Conservation (phyloP, 2,888 invertebrate species). For the Drosophila diplacantha region DNA sequence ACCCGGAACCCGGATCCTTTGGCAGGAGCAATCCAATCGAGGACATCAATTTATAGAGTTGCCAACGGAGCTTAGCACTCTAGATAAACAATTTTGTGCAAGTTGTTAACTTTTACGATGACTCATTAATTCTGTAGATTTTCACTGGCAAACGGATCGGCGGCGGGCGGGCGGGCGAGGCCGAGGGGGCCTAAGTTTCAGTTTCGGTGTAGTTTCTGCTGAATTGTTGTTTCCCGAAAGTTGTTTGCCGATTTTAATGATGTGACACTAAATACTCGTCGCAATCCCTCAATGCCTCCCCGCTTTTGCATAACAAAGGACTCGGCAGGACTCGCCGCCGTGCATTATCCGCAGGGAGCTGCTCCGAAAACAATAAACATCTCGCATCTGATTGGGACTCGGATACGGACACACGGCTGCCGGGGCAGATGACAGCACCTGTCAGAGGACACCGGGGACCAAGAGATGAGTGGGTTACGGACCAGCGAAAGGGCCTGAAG, state of each 20-base stretch:
- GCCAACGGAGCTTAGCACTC: conserved; percentile 54
- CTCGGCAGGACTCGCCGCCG: not conserved
- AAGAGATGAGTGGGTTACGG: conserved; percentile 2
- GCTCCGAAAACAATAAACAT: conserved; percentile 22
- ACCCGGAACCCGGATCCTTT: conserved; percentile 9
- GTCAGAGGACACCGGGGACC: conserved; percentile 1
- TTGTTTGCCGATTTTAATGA: conserved; percentile 55
- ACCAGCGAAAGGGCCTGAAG: not conserved
- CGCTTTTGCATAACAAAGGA: conserved; percentile 26
- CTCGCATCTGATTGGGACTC: conserved; percentile 17
- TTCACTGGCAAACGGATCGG: conserved; percentile 16
- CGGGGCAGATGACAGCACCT: conserved; percentile 7
- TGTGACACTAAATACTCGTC: conserved; percentile 43
- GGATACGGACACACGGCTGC: conserved; percentile 6
- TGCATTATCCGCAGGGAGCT: conserved; percentile 17
- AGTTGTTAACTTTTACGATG: conserved; percentile 72
- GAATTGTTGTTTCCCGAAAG: conserved; percentile 55
- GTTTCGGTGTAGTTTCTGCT: conserved; percentile 44
- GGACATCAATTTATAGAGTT: conserved; percentile 60
- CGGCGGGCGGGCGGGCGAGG: not conserved
- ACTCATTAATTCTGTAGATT: conserved; percentile 67
- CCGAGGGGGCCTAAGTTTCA: not conserved
- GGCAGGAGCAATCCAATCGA: conserved; percentile 39
- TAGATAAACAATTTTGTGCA: conserved; percentile 71
- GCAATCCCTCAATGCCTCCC: not conserved